These are phyloP conservation scores for Cyprinodon diabolis DNA, from an alignment of 2,797 vertebrate genomes.

Conservation along the genomic window DNA sequence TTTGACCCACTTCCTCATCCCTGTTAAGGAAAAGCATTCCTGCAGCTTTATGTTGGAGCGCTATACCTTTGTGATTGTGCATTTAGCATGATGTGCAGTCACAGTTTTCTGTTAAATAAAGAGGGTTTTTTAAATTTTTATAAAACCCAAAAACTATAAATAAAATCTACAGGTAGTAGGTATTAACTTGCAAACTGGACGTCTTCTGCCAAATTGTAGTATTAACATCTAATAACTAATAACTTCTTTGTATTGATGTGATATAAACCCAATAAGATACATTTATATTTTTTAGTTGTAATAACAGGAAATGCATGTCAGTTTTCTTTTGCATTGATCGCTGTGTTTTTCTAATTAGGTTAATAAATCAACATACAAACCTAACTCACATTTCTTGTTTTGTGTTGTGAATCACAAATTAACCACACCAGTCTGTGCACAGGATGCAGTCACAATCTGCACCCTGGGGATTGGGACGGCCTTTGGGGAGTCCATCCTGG, in stretches of 20 bases:
- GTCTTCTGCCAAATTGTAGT: too few relatives aligned
- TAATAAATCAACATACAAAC: neutral
- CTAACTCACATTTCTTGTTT: neutral
- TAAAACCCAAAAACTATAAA: neutral
- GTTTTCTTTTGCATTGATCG: neutral
- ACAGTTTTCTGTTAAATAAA: too few relatives aligned
- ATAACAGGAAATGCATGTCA: neutral
- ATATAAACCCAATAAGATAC: neutral
- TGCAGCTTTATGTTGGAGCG: too few relatives aligned
- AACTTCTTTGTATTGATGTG: neutral
- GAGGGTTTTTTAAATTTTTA: too few relatives aligned
- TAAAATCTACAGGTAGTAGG: too few relatives aligned
- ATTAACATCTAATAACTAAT: too few relatives aligned
- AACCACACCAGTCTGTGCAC: constrained; percentile 18
- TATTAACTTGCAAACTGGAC: too few relatives aligned
- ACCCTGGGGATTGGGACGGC: constrained; percentile 96
- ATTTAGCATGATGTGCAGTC: too few relatives aligned
- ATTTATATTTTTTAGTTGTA: neutral
- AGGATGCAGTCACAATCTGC: constrained; percentile 98
- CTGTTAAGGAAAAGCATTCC: too few relatives aligned
- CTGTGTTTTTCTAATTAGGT: neutral
- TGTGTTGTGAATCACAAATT: neutral
- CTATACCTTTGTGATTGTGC: too few relatives aligned
- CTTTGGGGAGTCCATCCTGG: constrained; percentile 97
- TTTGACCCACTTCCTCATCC: too few relatives aligned